phyloP scores from a whole-genome alignment of 2,113 vertebrate genomes.

The Urocolius indicus region DNA sequence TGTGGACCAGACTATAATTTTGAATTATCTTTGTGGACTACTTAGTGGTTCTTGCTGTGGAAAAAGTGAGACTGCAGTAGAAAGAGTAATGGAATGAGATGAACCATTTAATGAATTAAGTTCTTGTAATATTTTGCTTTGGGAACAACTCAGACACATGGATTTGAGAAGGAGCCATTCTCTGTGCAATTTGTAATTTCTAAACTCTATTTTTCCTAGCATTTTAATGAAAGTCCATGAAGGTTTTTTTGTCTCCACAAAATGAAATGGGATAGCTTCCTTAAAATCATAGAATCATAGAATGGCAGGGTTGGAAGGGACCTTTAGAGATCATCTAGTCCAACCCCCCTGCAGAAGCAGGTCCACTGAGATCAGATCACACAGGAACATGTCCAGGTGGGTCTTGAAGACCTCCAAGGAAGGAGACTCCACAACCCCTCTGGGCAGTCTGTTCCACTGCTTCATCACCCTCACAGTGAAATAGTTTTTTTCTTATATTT shows the following conservation, averaged over 20 bases:
- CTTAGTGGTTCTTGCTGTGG: background rate
- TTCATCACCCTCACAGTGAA: no score
- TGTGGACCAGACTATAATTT: background rate
- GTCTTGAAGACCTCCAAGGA: no score
- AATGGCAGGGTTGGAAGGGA: no score
- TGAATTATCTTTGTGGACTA: background rate
- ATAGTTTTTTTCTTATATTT: no score
- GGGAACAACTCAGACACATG: background rate
- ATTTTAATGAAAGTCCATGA: background rate
- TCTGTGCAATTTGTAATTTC: background rate
- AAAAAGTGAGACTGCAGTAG: background rate
- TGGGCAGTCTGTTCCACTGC: no score
- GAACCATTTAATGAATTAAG: background rate
- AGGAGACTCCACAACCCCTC: no score
- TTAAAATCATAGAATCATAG: no score
- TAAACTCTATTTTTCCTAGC: background rate
- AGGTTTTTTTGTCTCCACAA: background rate
- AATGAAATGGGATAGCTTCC: background rate
- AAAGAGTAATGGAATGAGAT: background rate
- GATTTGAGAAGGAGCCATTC: background rate
- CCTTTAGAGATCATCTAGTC: no score
- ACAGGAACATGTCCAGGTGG: no score
- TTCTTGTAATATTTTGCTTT: background rate
- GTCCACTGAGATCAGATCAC: no score
- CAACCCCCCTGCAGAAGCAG: no score